phyloP scores from a whole-genome alignment of 1,140 invertebrate species.

The Meloidogyne floridensis region DNA sequence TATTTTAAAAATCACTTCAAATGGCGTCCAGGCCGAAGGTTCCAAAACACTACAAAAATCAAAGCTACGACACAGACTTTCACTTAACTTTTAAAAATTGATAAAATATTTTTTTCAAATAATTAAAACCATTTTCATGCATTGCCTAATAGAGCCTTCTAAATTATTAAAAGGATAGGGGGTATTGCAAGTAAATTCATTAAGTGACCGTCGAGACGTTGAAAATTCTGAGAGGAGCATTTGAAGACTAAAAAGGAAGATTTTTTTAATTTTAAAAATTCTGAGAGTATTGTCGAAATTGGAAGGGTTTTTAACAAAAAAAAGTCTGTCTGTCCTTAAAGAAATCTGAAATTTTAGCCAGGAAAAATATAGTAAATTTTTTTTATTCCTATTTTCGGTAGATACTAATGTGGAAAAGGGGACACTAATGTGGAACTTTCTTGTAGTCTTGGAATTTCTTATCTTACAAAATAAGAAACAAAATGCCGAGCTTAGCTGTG shows the following conservation, averaged over 20 bases:
- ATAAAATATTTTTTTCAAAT: neutral
- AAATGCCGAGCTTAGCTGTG: too few relatives aligned
- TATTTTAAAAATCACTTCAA: constrained; percentile 1
- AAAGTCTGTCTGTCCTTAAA: too few relatives aligned
- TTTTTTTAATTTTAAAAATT: too few relatives aligned
- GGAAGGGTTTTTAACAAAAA: too few relatives aligned
- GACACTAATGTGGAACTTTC: too few relatives aligned
- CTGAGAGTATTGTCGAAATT: too few relatives aligned
- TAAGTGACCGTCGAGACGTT: constrained; percentile 3
- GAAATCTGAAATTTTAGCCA: too few relatives aligned
- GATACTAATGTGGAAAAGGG: too few relatives aligned
- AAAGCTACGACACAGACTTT: neutral
- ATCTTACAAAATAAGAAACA: too few relatives aligned
- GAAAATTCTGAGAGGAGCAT: constrained; percentile 4
- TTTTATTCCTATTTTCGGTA: too few relatives aligned
- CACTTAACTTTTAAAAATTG: neutral
- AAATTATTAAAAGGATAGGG: constrained; percentile 14
- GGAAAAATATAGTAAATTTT: too few relatives aligned
- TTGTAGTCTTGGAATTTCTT: too few relatives aligned
- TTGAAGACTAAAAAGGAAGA: neutral
- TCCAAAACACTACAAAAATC: constrained; percentile 15
- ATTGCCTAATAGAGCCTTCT: constrained; percentile 9
- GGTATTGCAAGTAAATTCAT: constrained; percentile 12
- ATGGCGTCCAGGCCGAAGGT: constrained; percentile 7
- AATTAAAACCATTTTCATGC: constrained; percentile 1